phyloP scores from a whole-genome alignment of 2,888 invertebrate genomes.

The Diarsia brunnea region DNA sequence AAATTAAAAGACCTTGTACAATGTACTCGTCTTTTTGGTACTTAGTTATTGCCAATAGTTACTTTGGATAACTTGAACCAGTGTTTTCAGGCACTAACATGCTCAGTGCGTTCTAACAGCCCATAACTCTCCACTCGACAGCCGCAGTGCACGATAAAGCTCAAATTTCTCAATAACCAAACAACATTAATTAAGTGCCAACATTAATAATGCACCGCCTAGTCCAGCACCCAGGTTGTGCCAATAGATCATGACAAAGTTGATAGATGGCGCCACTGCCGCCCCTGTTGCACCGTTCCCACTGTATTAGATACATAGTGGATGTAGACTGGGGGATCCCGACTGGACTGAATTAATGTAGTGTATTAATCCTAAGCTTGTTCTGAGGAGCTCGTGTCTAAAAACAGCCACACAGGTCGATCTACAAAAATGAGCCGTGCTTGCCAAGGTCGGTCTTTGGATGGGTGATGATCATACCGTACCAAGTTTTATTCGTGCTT shows the following conservation, averaged over 20 bases:
- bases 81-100: not conserved
- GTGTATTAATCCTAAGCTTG: constrained; percentile 5
- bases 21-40: too few species aligned
- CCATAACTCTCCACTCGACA: not conserved
- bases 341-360: constrained; percentile 11
- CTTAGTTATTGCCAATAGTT: not conserved
- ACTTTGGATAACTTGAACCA: not conserved
- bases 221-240: constrained; percentile 5
- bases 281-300: not conserved
- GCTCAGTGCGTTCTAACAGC: not conserved
- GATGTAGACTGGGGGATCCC: not conserved
- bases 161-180: not conserved
- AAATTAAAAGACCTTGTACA: too few species aligned
- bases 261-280: constrained; percentile 30
- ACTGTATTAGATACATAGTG: constrained; percentile 11
- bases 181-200: not conserved
- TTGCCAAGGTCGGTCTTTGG: not conserved
- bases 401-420: not conserved
- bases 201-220: constrained; percentile 6
- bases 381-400: not conserved
- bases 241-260: constrained; percentile 35
- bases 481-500: not conserved
- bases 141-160: not conserved
- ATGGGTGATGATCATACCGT: not conserved
- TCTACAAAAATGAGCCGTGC: not conserved